phyloP scores from a whole-genome alignment of 1,140 invertebrate species.

The Trichonephila clavata region DNA sequence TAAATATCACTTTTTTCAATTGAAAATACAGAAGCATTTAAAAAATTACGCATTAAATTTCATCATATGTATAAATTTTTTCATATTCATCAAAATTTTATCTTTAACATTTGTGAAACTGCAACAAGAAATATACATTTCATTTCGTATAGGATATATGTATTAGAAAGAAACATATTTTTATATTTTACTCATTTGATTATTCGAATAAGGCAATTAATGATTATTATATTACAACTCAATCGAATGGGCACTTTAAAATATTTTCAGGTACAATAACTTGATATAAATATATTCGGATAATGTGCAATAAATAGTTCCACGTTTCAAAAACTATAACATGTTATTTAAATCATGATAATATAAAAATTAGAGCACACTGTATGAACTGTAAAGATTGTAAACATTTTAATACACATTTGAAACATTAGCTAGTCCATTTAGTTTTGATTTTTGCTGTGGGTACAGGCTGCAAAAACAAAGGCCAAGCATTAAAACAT shows the following conservation, averaged over 20 bases:
- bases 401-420: background rate
- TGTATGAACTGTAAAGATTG: no score
- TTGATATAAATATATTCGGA: no score
- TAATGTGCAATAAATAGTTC: no score
- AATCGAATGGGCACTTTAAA: no score
- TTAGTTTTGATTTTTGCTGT: background rate
- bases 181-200: background rate
- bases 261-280: no score
- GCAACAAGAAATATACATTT: background rate
- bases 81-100: background rate
- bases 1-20: background rate
- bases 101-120: background rate
- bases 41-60: background rate
- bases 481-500: background rate
- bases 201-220: background rate
- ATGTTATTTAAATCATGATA: no score
- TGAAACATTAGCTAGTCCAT: background rate
- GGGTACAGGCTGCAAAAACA: constrained; percentile 1
- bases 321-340: no score
- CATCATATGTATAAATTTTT: background rate
- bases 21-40: background rate
- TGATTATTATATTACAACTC: no score
- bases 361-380: no score
- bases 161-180: background rate
- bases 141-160: background rate